Base-by-base conservation (phyloP, 2,113 vertebrate species). In the Ctenodactylus gundi region DNA sequence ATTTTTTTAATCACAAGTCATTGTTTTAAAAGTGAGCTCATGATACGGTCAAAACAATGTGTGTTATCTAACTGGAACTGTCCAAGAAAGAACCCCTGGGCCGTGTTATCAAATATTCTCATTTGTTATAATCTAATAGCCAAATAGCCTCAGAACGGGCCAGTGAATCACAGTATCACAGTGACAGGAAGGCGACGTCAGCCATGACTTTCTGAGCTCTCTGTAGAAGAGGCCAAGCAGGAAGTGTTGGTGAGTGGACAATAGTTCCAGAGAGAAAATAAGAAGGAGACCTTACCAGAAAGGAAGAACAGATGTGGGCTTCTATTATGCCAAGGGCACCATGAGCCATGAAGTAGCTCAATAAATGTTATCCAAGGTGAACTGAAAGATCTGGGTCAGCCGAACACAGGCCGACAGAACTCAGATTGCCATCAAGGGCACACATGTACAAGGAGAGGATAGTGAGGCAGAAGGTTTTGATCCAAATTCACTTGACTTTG, bases 11-110 rank as follows among this genome's bases (percentile, higher is more conserved):
- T 58, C 14, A 29, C 5, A 87, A 49, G 83, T 62, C 89, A 95
- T 97, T 97, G 95, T 97, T 96, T 93, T 46, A 88, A 83, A 88
- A 73, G 94, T 85, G 95, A 97, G 70, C 86, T 95, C 92, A 95
- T 89, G n/a, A n/a, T n/a, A n/a, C n/a, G 80, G 41, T 64, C 58
- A 89, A 39, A 96, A 97, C 96, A 97, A 97, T 93, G 67, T 4
- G 0, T 87, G 67, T 91, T 88, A 62, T 31, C 5, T 49, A 88
- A 87, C 80, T 39, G 34, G 27, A 11, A 36, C 65, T 76, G 49
- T 87, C 83, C 10, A 15, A 67, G 39, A 89, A 95, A 57, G 55
- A 80, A 44, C 70, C 76, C 51, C 34, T 73, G 57, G n/a, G 34
- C 60, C 23, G 0, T 2, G 65, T 85, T 82, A 95, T 95, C 94